Evolutionary conservation across 2,888 invertebrate genomes (phyloP).

Genomic region (Drosophila melanosoma): DNA sequence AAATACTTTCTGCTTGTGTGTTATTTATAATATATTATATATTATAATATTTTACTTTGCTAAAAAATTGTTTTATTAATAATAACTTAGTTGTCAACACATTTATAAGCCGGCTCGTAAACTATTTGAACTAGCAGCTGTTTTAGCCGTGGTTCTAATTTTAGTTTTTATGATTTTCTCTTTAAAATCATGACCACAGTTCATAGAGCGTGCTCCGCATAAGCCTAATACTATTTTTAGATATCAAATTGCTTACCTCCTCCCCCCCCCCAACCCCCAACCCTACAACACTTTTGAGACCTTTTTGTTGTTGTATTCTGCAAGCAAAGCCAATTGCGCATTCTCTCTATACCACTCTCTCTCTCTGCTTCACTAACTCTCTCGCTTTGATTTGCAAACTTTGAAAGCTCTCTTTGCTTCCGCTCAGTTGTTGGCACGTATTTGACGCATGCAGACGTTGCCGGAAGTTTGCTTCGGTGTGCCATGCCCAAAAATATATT

Average conservation of each 20-base stretch:
- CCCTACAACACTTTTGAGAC: not conserved
- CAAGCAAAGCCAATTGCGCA: constrained; percentile 24
- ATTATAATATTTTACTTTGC: not conserved
- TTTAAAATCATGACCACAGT: constrained; percentile 7
- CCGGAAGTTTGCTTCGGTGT: constrained; percentile 10
- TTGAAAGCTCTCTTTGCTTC: constrained; percentile 4
- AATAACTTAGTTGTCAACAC: not conserved
- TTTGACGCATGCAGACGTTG: constrained; percentile 33
- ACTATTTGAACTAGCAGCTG: not conserved
- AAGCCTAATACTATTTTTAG: constrained; percentile 1
- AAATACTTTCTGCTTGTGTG: not conserved
- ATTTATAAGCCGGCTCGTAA: constrained; percentile 9
- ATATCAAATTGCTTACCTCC: not conserved
- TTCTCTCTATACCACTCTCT: constrained; percentile 5
- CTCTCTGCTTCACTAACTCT: not conserved
- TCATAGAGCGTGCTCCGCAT: constrained; percentile 1
- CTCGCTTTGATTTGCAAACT: not conserved
- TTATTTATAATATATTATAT: too few species aligned
- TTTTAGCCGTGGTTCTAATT: not conserved
- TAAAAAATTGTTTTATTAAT: not conserved
- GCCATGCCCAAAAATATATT: not conserved
- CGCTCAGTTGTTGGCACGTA: constrained; percentile 36
- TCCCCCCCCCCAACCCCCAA: too few species aligned
- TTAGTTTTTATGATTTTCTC: not conserved
- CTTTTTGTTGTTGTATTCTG: constrained; percentile 11